Evolutionary conservation across 1,140 invertebrate species (phyloP), one percentile per base, ranked within the genome.

Genomic region (Sweltsa coloradensis): DNA sequence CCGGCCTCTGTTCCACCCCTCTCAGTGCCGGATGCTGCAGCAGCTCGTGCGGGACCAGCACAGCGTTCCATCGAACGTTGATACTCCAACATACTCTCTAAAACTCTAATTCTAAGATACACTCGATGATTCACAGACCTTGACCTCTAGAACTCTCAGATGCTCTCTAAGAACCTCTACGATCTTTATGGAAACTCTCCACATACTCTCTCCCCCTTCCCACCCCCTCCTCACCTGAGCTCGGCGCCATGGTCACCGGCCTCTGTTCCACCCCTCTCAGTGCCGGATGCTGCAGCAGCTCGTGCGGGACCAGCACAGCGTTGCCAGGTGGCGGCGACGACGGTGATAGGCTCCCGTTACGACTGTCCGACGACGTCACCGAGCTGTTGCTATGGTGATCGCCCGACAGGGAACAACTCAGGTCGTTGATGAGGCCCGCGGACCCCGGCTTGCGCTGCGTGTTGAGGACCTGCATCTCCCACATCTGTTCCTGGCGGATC

Each of bases 401-500:
- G 2, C 2, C 24, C 31, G 18, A 14, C 34, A 5, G 5, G 11
- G 9, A 5, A 11, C 24, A 5, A 6, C 45, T 51, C 57, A 54
- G 13, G 60, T 58, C 36, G 58, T 57, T 41, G 63, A 59, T 26
- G 58, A 55, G 60, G 47, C 57, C 45, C 62, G 55, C 18, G 59
- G 55, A 6, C 45, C 54, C 36, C 58, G 57, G 14, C 23, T 31
- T 27, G 53, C 26, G 55, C 55, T 39, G 64, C 13, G 68, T 68
- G 36, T 66, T 74, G 53, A 85, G 68, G 37, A 81, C 77, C 62
- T 84, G 82, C 82, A 88, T 83, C 62, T 88, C 84, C 67, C 84
- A 74, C 74, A 88, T 82, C 61, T 89, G 85, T 59, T 88, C 83
- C 59, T 87, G 83, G 47, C 84, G 64, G 51, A 89, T 89, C 54